Conservation (phyloP, 2,113 vertebrate species). For the Cebidichthys violaceus region DNA sequence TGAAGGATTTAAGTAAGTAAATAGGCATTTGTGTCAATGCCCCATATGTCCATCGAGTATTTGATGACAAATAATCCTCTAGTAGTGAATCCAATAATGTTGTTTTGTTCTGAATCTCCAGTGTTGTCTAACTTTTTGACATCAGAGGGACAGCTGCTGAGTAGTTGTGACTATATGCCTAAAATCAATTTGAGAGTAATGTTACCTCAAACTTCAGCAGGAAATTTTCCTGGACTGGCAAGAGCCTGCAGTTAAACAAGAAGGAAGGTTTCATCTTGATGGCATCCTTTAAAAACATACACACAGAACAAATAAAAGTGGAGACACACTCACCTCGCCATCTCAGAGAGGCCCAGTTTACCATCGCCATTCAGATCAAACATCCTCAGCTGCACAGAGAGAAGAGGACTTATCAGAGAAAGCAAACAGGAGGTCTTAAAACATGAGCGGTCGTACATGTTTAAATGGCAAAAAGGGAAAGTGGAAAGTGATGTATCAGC, state of each 20-base stretch:
- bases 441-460: background rate
- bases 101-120: conserved; percentile 1
- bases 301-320: background rate
- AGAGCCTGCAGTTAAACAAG: conserved; percentile 83
- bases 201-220: conserved; percentile 92
- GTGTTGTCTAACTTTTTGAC: background rate
- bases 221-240: conserved; percentile 96
- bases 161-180: background rate
- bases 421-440: background rate
- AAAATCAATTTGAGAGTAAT: background rate
- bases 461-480: conserved; percentile 14
- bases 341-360: conserved; percentile 94
- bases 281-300: background rate
- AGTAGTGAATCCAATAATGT: conserved; percentile 44
- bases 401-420: conserved; percentile 22
- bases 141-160: background rate
- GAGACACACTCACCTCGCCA: conserved; percentile 89
- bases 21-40: conserved; percentile 3
- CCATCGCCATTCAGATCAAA: conserved; percentile 96
- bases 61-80: conserved; percentile 48
- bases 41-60: conserved; percentile 39
- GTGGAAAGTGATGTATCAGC: conserved; percentile 27
- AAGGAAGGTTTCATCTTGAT: background rate
- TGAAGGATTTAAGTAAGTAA: conserved; percentile 27
- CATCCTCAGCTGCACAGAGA: conserved; percentile 89